phyloP scores from a whole-genome alignment of 92 coral and sea anemone genomes.

The Porites rus region DNA sequence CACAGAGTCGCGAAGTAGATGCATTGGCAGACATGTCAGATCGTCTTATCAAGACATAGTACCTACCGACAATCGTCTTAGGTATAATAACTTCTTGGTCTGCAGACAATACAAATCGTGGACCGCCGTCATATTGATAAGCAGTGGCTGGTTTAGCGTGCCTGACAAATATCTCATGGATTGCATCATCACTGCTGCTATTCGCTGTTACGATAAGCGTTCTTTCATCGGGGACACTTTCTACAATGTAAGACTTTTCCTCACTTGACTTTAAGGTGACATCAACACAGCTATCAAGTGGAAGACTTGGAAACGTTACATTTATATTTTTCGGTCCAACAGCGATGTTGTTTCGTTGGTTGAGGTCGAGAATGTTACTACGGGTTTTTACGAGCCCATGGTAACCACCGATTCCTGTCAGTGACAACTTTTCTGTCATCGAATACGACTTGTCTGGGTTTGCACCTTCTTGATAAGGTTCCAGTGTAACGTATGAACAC shows the following conservation, averaged over 20 bases:
- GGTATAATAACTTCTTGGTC: slow-evolving; percentile 72
- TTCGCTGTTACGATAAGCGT: slow-evolving; percentile 69
- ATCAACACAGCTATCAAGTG: slow-evolving; percentile 56
- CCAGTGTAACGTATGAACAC: slow-evolving; percentile 57
- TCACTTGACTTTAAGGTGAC: slow-evolving; percentile 43
- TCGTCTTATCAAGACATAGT: slow-evolving; percentile 66
- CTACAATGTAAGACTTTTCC: slow-evolving; percentile 51
- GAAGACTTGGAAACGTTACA: slow-evolving; percentile 66
- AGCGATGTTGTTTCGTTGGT: slow-evolving; percentile 72
- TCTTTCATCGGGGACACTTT: slow-evolving; percentile 62
- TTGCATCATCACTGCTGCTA: slow-evolving; percentile 40
- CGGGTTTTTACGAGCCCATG: slow-evolving; percentile 82
- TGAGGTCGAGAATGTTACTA: slow-evolving; percentile 73
- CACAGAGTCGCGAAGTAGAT: slow-evolving; percentile 57
- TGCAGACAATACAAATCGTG: slow-evolving; percentile 72
- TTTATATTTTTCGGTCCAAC: slow-evolving; percentile 66
- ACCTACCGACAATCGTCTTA: slow-evolving; percentile 59
- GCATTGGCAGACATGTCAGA: slow-evolving; percentile 33
- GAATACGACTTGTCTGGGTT: slow-evolving; percentile 57
- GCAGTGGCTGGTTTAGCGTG: slow-evolving; percentile 78
- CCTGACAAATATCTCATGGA: slow-evolving; percentile 69
- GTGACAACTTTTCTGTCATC: slow-evolving; percentile 46
- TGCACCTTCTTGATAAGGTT: slow-evolving; percentile 64
- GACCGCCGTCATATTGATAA: slow-evolving; percentile 59
- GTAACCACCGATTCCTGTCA: slow-evolving; percentile 66